Percentiles rank a stretch among this genome's conserved stretches.
phyloP scores from a whole-genome alignment of 92 coral and sea anemone species.

The Micromussa lordhowensis region DNA sequence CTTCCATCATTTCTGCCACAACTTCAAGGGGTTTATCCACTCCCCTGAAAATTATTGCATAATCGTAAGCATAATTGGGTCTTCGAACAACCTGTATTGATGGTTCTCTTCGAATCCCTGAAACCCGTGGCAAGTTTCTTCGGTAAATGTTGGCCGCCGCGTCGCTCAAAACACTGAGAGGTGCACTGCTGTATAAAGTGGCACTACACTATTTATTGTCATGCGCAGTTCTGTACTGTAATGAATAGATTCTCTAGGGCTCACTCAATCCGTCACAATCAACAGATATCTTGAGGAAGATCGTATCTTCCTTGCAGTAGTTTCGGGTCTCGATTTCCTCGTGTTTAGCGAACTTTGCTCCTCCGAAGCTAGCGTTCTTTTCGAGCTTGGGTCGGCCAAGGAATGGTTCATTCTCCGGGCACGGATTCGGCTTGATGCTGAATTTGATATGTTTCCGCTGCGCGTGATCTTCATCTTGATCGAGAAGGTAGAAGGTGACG shows the following conservation, averaged over 20 bases:
- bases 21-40: not conserved
- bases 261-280: constrained; percentile 95
- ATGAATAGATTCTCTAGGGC: constrained; percentile 52
- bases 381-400: constrained; percentile 96
- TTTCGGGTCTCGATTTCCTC: constrained; percentile 89
- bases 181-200: not conserved
- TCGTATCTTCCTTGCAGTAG: constrained; percentile 85
- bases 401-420: constrained; percentile 94
- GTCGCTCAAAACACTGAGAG: no score
- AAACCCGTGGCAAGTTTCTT: no score
- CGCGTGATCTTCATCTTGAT: constrained; percentile 76
- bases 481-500: constrained; percentile 85
- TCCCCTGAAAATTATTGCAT: not conserved
- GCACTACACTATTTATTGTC: not conserved
- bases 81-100: not conserved
- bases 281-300: constrained; percentile 84
- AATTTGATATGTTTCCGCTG: constrained; percentile 96
- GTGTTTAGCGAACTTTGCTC: constrained; percentile 95
- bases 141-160: no score
- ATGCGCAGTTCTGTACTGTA: not conserved
- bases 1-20: no score
- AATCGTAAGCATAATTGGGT: not conserved
- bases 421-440: constrained; percentile 97
- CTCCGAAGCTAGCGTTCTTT: constrained; percentile 98
- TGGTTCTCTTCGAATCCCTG: no score